phyloP scores from a whole-genome alignment of 2,888 invertebrate species.

The Archaeoteleia sp. region DNA sequence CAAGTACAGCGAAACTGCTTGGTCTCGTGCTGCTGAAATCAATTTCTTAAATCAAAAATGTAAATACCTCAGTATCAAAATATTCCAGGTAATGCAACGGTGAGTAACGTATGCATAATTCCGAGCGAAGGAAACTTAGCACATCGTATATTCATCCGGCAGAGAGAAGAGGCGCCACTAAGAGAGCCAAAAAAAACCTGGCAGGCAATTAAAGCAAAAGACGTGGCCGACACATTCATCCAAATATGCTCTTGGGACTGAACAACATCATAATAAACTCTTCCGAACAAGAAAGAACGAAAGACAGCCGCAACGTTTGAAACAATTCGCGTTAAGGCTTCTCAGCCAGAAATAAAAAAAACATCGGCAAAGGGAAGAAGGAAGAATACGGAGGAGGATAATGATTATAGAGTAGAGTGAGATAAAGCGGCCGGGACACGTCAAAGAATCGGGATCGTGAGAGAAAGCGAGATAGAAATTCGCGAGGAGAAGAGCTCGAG shows the following conservation, averaged over 20 bases:
- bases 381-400: constrained; percentile 47
- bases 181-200: too few species aligned
- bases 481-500: constrained; percentile 5
- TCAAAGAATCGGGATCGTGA: constrained; percentile 30
- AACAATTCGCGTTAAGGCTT: constrained; percentile 22
- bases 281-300: constrained; percentile 23
- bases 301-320: constrained; percentile 18
- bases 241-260: constrained; percentile 1
- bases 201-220: constrained; percentile 11
- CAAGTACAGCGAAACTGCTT: constrained; percentile 37
- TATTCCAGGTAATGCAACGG: too few species aligned
- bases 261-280: constrained; percentile 11
- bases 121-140: constrained; percentile 3
- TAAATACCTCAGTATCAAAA: too few species aligned
- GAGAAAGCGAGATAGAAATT: constrained; percentile 41
- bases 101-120: too few species aligned
- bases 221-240: constrained; percentile 5
- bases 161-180: constrained; percentile 5
- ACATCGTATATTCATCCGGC: constrained; percentile 4
- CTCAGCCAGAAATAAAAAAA: constrained; percentile 4
- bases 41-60: too few species aligned
- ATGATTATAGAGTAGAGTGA: constrained; percentile 41
- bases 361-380: constrained; percentile 12
- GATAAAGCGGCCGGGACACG: constrained; percentile 29
- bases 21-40: too few species aligned